Evolutionary conservation across 2,888 invertebrate species (phyloP).

Genomic region (Oligia strigilis): DNA sequence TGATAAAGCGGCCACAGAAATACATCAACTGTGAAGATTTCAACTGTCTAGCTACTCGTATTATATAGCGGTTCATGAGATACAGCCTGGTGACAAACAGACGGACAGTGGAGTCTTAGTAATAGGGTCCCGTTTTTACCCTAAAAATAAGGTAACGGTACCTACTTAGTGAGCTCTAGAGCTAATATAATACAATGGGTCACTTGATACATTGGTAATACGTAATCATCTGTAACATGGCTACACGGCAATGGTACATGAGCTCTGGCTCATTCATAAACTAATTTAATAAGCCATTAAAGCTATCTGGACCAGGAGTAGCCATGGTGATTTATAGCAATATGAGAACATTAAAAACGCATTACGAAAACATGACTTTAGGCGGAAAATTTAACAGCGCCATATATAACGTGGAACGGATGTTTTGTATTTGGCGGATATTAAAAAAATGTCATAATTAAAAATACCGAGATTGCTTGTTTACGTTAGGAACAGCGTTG

Average conservation of each 20-base stretch:
- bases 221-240: slow-evolving; percentile 45
- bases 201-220: slow-evolving; percentile 30
- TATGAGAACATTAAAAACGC: slow-evolving; percentile 91
- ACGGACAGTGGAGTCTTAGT: too few relatives aligned
- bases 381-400: slow-evolving; percentile 87
- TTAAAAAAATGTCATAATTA: slow-evolving; percentile 61
- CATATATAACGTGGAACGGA: slow-evolving; percentile 82
- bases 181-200: neutral
- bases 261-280: slow-evolving; percentile 71
- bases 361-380: slow-evolving; percentile 90
- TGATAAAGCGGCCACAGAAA: too few relatives aligned
- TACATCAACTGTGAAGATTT: too few relatives aligned
- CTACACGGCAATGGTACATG: slow-evolving; percentile 40
- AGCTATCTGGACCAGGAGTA: slow-evolving; percentile 89
- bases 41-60: too few relatives aligned
- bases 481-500: slow-evolving; percentile 38
- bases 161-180: neutral
- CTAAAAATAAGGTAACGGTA: neutral
- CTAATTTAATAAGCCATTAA: slow-evolving; percentile 90
- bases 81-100: too few relatives aligned
- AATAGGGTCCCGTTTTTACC: too few relatives aligned
- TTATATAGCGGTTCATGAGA: too few relatives aligned
- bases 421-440: slow-evolving; percentile 78
- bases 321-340: slow-evolving; percentile 89
- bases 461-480: slow-evolving; percentile 57